A percentile compares a stretch with the other conserved stretches of the same genome.
These are phyloP conservation scores for Macrobrachium rosenbergii DNA, from an alignment of 1,140 invertebrate genomes.

Conservation along the genomic window DNA sequence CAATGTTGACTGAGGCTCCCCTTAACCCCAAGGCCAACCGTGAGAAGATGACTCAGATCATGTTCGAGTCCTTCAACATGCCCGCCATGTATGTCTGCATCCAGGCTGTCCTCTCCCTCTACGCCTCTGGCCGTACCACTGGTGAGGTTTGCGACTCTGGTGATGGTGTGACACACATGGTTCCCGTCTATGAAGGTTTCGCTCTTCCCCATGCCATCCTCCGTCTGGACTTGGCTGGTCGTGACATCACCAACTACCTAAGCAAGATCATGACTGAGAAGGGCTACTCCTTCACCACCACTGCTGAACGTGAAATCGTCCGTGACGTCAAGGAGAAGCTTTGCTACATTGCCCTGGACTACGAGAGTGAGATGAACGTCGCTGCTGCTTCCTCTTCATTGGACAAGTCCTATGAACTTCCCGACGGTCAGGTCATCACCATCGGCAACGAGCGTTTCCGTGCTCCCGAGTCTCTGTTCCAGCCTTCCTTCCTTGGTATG, in stretches of 20 bases:
- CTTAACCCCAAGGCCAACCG: constrained; percentile 91
- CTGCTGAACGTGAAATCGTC: constrained; percentile 73
- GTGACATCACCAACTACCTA: too few species aligned
- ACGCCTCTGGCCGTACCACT: constrained; percentile 94
- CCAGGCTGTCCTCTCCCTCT: constrained; percentile 91
- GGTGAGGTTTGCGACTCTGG: constrained; percentile 72
- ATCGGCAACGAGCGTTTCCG: constrained; percentile 79
- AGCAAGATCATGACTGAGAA: constrained; percentile 72
- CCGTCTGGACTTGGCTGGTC: too few species aligned
- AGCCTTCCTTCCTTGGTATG: constrained; percentile 85
- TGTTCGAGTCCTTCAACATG: constrained; percentile 95
- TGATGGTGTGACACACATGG: constrained; percentile 41
- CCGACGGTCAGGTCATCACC: constrained; percentile 71
- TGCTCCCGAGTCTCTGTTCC: constrained; percentile 88
- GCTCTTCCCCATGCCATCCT: too few species aligned
- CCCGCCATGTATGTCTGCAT: constrained; percentile 94
- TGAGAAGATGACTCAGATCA: constrained; percentile 92
- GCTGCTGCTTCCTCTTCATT: too few species aligned
- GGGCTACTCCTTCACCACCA: constrained; percentile 68
- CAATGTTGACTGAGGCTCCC: constrained; percentile 89
- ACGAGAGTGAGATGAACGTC: constrained; percentile 9
- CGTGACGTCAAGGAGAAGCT: constrained; percentile 65
- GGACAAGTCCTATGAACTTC: constrained; percentile 71
- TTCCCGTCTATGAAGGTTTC: constrained; percentile 41
- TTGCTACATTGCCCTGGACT: constrained; percentile 28